Conservation (phyloP, 2,888 invertebrate genomes). For the Ceraclea dissimilis region DNA sequence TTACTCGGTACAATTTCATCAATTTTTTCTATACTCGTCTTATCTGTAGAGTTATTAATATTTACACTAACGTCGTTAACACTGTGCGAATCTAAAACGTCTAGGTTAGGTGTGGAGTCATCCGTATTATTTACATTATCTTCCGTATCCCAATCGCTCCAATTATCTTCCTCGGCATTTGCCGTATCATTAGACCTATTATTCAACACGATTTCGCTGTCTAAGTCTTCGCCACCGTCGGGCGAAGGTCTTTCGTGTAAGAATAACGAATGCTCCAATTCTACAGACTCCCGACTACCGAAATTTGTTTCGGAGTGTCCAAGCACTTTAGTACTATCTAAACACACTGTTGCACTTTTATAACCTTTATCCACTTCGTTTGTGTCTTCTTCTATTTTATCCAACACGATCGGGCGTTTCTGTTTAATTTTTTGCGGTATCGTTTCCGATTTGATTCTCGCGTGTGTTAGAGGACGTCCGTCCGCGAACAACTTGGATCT, state of each 20-base stretch:
- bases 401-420: conserved; percentile 10
- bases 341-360: neutral
- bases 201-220: conserved; percentile 35
- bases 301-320: conserved; percentile 28
- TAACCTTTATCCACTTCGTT: neutral
- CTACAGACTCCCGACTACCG: conserved; percentile 30
- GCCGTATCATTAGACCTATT: conserved; percentile 11
- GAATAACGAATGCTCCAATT: conserved; percentile 37
- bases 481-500: conserved; percentile 77
- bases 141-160: conserved; percentile 75
- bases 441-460: conserved; percentile 9
- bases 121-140: conserved; percentile 1
- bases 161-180: conserved; percentile 52
- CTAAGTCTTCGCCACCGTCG: conserved; percentile 72
- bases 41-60: neutral
- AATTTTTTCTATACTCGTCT: neutral
- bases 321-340: neutral
- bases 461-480: conserved; percentile 62
- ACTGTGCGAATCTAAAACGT: neutral
- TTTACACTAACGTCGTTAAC: neutral
- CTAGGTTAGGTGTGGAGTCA: neutral
- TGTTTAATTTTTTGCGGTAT: conserved; percentile 9
- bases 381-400: conserved; percentile 2
- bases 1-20: neutral
- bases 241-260: conserved; percentile 72